These are phyloP conservation scores for Anagrus nilaparvatae DNA, from an alignment of 1,140 invertebrate genomes.

Conservation along the genomic window DNA sequence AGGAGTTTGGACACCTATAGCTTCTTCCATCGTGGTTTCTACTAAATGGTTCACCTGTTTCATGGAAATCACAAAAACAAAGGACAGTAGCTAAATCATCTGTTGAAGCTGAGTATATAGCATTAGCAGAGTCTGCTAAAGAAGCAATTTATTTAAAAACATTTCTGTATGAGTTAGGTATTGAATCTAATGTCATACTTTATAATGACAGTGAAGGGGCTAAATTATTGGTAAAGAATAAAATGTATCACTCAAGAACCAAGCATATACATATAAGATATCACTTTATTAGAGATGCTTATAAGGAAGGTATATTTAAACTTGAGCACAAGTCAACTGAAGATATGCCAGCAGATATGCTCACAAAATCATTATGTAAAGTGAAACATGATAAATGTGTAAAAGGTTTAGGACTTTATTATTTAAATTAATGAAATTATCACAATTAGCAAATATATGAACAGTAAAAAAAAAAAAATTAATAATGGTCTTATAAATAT, in stretches of 20 bases:
- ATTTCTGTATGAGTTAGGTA: slow-evolving; percentile 18
- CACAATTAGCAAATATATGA: too few relatives aligned
- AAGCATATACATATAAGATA: slow-evolving; percentile 16
- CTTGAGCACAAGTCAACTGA: background rate
- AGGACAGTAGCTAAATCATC: slow-evolving; percentile 23
- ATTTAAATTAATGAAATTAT: background rate
- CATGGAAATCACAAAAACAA: slow-evolving; percentile 20
- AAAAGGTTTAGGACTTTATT: background rate
- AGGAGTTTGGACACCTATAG: too few relatives aligned
- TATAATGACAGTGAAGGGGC: slow-evolving; percentile 14
- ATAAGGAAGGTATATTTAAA: background rate
- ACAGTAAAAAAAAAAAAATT: too few relatives aligned
- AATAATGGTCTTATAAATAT: too few relatives aligned
- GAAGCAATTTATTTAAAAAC: slow-evolving; percentile 15
- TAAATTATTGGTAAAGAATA: slow-evolving; percentile 10
- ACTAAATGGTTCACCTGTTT: slow-evolving; percentile 11
- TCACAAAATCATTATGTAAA: background rate
- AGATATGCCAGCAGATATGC: slow-evolving; percentile 1
- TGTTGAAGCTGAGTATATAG: slow-evolving; percentile 36
- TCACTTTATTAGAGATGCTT: background rate
- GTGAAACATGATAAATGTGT: background rate
- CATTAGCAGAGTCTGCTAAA: slow-evolving; percentile 21
- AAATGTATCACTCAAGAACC: slow-evolving; percentile 10
- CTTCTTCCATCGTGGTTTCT: too few relatives aligned
- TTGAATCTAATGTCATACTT: slow-evolving; percentile 5